Evolutionary conservation across 2,113 vertebrate species (phyloP).

Genomic region (Cavia aperea): DNA sequence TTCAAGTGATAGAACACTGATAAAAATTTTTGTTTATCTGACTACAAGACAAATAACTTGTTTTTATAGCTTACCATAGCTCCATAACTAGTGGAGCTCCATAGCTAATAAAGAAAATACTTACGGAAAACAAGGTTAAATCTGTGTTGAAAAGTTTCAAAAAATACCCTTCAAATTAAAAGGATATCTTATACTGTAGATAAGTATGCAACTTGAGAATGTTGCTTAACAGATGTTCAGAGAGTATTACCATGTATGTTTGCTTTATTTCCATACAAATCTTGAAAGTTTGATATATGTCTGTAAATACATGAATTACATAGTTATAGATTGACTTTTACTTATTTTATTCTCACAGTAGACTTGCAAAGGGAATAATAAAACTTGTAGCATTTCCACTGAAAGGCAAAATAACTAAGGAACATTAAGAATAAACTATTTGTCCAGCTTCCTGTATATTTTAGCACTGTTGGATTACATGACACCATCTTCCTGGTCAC

Average conservation of each 20-base stretch:
- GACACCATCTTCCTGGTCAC: not conserved
- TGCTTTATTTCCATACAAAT: not conserved
- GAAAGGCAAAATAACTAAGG: not conserved
- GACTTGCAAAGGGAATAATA: not conserved
- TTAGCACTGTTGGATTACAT: not conserved
- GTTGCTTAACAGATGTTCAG: not conserved
- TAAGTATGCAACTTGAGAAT: not conserved
- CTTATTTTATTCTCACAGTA: not conserved
- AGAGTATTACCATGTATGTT: not conserved
- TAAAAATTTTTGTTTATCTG: not conserved
- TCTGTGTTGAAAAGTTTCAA: not conserved
- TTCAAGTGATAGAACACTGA: not conserved
- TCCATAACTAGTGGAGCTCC: not conserved
- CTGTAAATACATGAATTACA: not conserved
- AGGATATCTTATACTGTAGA: not conserved
- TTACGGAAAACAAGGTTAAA: not conserved
- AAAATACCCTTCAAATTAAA: not conserved
- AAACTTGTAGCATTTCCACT: not conserved
- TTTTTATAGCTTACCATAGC: not conserved
- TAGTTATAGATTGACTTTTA: not conserved
- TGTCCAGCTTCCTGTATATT: not conserved
- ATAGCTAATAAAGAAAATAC: not conserved
- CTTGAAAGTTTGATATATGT: not conserved
- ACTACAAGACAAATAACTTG: not conserved
- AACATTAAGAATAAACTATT: not conserved